Evolutionary conservation across 2,113 vertebrate species (phyloP).

Genomic region (Leptobrachium leishanense): DNA sequence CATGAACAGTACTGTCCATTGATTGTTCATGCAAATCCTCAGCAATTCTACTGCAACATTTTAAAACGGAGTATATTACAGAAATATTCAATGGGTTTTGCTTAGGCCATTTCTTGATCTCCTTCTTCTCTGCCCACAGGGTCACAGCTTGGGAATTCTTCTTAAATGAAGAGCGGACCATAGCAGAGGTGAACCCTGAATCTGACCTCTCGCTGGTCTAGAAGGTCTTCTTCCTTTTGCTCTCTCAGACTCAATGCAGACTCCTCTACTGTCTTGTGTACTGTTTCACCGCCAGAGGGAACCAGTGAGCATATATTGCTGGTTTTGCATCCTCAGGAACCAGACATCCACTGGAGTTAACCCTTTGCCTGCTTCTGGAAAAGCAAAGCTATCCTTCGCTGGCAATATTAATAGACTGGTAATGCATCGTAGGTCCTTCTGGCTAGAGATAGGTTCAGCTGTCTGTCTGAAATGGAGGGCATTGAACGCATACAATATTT

Average conservation of each 20-base stretch:
- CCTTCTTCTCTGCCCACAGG: background rate
- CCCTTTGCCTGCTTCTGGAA: background rate
- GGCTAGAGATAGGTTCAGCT: background rate
- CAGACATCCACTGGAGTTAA: background rate
- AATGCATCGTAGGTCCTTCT: background rate
- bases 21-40: too few relatives aligned
- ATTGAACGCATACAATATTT: background rate
- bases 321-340: background rate
- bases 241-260: background rate
- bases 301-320: background rate
- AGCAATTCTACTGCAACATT: too few relatives aligned
- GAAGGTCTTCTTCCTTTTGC: background rate
- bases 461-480: background rate
- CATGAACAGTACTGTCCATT: too few relatives aligned
- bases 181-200: background rate
- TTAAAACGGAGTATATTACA: too few relatives aligned
- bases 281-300: slow-evolving; percentile 13
- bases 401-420: background rate
- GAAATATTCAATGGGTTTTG: too few relatives aligned
- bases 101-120: too few relatives aligned
- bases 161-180: background rate
- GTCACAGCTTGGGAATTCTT: background rate
- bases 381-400: background rate
- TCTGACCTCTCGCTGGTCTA: background rate
- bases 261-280: background rate